A percentile compares a stretch with the other conserved stretches of the same genome.
These are phyloP conservation scores for Myrmophylax atrothorax DNA, from an alignment of 2,113 vertebrate species.

Conservation along the genomic window DNA sequence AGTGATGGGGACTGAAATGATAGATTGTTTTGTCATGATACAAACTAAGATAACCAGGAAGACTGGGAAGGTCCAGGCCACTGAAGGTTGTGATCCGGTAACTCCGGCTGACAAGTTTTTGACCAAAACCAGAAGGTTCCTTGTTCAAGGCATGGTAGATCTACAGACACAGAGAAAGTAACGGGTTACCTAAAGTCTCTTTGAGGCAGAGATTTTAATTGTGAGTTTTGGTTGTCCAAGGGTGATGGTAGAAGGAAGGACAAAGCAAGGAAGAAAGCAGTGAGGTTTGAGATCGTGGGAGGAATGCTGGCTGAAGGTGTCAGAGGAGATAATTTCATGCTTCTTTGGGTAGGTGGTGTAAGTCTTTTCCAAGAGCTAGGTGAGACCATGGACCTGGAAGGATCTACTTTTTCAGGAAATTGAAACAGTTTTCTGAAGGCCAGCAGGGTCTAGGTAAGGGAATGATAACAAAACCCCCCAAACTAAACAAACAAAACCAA, in stretches of 20 bases:
- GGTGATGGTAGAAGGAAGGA: neutral
- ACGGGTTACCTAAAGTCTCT: neutral
- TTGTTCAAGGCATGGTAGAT: neutral
- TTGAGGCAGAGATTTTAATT: neutral
- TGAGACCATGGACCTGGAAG: neutral
- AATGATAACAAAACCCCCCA: neutral
- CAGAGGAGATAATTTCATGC: neutral
- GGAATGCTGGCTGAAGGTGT: neutral
- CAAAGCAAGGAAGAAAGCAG: neutral
- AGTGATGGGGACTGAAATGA: neutral
- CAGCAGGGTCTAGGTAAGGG: neutral
- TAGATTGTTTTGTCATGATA: neutral
- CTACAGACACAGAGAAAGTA: neutral
- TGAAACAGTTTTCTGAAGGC: neutral
- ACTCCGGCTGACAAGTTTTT: neutral
- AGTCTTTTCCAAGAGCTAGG: neutral
- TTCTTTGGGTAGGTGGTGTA: neutral
- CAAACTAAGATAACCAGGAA: neutral
- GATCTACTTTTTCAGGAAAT: neutral
- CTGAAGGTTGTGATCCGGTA: neutral
- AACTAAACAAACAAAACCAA: neutral
- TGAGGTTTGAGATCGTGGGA: neutral
- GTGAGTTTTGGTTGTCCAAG: neutral
- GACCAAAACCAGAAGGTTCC: neutral
- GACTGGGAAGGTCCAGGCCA: neutral